Percentiles rank a stretch among this genome's conserved stretches.
Evolutionary conservation across 2,113 vertebrate genomes (phyloP).

Genomic region (Gymnobelideus leadbeateri): DNA sequence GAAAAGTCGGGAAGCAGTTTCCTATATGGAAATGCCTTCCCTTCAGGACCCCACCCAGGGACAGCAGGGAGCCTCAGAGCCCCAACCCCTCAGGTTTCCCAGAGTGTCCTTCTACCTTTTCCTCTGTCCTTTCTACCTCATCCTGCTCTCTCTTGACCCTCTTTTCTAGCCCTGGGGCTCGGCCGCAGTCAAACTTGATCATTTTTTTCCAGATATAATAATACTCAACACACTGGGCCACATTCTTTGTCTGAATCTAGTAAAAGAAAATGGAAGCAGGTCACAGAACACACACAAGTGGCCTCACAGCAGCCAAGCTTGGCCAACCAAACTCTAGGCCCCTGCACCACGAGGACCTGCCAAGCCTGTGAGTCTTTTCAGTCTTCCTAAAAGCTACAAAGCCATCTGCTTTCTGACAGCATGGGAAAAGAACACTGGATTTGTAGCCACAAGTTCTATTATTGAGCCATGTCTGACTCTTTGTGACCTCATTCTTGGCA

Average conservation of each 20-base stretch:
- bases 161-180: slow-evolving; percentile 64
- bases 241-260: slow-evolving; percentile 86
- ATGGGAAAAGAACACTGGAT: not conserved
- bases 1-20: not conserved
- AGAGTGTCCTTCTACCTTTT: slow-evolving; percentile 69
- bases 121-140: slow-evolving; percentile 68
- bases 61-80: not conserved
- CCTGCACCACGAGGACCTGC: not conserved
- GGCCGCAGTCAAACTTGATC: slow-evolving; percentile 78
- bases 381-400: not conserved
- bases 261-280: not conserved
- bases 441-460: not conserved
- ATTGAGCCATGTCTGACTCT: not conserved
- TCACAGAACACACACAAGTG: accelerated
- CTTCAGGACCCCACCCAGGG: not conserved
- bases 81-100: not conserved
- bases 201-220: slow-evolving; percentile 88
- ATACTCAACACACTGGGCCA: slow-evolving; percentile 88
- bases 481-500: not conserved
- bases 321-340: accelerated
- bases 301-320: not conserved
- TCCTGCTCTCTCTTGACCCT: slow-evolving; percentile 63
- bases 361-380: not conserved
- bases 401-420: not conserved
- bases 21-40: not conserved